phyloP scores from a whole-genome alignment of 2,797 vertebrate genomes.

The Alcedo quadribrachys region DNA sequence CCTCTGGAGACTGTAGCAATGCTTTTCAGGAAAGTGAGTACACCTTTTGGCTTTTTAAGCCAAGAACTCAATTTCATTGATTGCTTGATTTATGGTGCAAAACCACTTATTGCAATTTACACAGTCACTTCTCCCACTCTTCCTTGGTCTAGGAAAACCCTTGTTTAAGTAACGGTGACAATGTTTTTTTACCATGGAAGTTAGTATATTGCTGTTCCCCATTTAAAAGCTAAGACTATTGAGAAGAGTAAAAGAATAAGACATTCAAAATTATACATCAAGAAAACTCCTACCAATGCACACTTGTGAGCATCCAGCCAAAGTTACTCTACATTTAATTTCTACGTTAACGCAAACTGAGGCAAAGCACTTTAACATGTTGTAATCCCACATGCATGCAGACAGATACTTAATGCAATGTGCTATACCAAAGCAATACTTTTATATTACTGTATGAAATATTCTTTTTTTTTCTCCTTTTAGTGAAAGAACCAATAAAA shows the following conservation, averaged over 20 bases:
- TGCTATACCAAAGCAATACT: background rate
- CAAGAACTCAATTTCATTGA: constrained; percentile 53
- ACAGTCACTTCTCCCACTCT: background rate
- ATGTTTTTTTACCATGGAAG: background rate
- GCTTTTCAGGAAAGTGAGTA: constrained; percentile 24
- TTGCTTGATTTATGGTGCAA: constrained; percentile 51
- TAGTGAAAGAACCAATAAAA: background rate
- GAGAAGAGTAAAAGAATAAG: background rate
- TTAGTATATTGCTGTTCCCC: background rate
- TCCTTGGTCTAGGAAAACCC: background rate
- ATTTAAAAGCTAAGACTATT: background rate
- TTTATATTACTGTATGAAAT: background rate
- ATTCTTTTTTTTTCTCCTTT: background rate
- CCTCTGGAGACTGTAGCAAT: background rate
- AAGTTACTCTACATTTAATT: background rate
- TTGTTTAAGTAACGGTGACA: background rate
- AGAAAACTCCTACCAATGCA: background rate
- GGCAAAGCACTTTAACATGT: background rate
- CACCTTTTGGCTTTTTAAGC: constrained; percentile 34
- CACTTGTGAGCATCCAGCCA: background rate
- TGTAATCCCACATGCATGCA: background rate
- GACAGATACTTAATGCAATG: background rate
- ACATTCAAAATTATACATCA: background rate
- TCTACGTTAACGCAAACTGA: background rate
- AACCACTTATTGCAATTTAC: constrained; percentile 54